phyloP scores from a whole-genome alignment of 2,113 vertebrate species.

The Lichenostomus cassidix region DNA sequence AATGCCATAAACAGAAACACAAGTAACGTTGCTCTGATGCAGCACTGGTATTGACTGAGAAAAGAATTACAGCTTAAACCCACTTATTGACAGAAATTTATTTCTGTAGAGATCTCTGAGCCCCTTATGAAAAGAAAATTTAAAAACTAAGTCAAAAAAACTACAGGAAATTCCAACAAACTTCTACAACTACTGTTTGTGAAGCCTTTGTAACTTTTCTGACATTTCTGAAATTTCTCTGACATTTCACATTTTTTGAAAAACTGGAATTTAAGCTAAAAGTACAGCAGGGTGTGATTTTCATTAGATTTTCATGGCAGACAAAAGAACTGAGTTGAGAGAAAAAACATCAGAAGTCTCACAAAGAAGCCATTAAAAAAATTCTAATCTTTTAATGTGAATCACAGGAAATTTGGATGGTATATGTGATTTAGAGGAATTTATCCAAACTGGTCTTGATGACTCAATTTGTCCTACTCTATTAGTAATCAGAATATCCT shows the following conservation, averaged over 20 bases:
- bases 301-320: neutral
- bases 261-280: neutral
- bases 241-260: neutral
- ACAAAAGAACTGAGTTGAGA: neutral
- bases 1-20: neutral
- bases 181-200: neutral
- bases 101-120: neutral
- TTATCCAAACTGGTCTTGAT: neutral
- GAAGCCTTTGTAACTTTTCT: neutral
- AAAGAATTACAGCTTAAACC: neutral
- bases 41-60: neutral
- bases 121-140: neutral
- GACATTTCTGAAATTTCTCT: neutral
- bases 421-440: neutral
- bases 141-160: neutral
- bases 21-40: neutral
- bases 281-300: neutral
- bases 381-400: neutral
- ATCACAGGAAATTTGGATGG: neutral
- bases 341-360: neutral
- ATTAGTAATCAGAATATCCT: neutral
- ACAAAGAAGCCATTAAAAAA: neutral
- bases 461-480: neutral
- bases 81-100: neutral
- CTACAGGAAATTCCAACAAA: neutral